Percentiles rank a stretch among this genome's conserved stretches.
These are phyloP conservation scores for Zaprionus obscuricornis DNA, from an alignment of 2,888 invertebrate species.

Conservation along the genomic window DNA sequence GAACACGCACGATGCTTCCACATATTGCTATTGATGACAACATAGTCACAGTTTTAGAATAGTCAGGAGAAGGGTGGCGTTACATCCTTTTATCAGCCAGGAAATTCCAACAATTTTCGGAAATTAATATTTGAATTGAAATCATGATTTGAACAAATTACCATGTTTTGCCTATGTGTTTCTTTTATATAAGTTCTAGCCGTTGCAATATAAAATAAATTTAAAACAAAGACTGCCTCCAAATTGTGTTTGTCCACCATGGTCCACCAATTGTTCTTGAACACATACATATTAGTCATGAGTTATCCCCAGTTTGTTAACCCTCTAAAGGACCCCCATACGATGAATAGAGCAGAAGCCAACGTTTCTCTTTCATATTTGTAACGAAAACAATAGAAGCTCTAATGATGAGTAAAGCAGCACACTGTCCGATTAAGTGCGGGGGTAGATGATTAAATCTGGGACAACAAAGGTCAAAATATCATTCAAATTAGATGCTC, in stretches of 20 bases:
- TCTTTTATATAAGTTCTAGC: conserved; percentile 7
- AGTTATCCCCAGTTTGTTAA: conserved; percentile 19
- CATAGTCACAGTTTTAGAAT: neutral
- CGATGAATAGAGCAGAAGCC: conserved; percentile 5
- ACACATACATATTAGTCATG: conserved; percentile 23
- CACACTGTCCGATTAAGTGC: conserved; percentile 15
- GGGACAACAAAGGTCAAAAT: conserved; percentile 67
- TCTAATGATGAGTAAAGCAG: conserved; percentile 69
- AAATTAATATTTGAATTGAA: conserved; percentile 74
- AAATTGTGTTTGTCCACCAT: neutral
- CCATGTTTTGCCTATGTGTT: conserved; percentile 18
- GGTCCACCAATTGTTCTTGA: conserved; percentile 11
- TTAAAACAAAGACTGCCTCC: conserved; percentile 16
- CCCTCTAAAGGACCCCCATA: conserved; percentile 4
- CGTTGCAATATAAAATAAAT: neutral
- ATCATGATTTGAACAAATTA: conserved; percentile 56
- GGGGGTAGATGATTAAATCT: conserved; percentile 70
- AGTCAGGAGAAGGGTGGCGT: neutral
- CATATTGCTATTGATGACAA: conserved; percentile 31
- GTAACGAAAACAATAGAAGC: conserved; percentile 61
- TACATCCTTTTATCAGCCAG: conserved; percentile 35
- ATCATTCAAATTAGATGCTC: conserved; percentile 75
- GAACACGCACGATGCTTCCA: conserved; percentile 46
- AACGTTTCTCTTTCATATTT: conserved; percentile 43
- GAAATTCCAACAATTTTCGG: conserved; percentile 70